Percentiles rank a stretch among this genome's conserved stretches.
Evolutionary conservation across 2,797 vertebrate species (phyloP).

Genomic region (Bufotes viridis): DNA sequence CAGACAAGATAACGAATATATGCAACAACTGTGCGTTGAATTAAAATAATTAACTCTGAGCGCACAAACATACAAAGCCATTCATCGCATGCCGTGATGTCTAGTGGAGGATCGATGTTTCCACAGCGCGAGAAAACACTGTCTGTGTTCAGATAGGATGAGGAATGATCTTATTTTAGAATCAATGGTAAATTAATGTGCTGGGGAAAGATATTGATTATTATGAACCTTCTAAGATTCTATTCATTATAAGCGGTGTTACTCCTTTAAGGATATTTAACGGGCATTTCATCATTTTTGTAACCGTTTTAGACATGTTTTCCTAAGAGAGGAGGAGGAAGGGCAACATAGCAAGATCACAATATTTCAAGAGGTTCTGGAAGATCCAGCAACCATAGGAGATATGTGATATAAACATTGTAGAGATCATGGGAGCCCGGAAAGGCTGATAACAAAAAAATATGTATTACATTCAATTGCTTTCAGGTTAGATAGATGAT

Average conservation of each 20-base stretch:
- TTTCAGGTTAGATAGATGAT: too few relatives aligned
- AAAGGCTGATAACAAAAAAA: too few relatives aligned
- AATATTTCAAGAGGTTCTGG: neutral
- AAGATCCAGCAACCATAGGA: neutral
- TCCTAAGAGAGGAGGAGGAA: neutral
- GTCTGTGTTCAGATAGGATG: conserved; percentile 1
- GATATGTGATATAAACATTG: too few relatives aligned
- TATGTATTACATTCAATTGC: too few relatives aligned
- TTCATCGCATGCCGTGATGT: conserved; percentile 23
- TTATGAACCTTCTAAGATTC: neutral
- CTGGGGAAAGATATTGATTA: neutral
- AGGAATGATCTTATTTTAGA: conserved; percentile 30
- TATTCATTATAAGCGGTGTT: conserved; percentile 15
- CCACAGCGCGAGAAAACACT: neutral
- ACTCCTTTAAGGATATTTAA: conserved; percentile 9
- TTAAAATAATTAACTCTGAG: conserved; percentile 29
- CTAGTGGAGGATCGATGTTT: conserved; percentile 39
- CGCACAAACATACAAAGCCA: conserved; percentile 19
- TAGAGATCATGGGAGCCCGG: too few relatives aligned
- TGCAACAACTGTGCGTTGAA: neutral
- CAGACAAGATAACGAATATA: conserved; percentile 25
- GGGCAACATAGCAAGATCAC: neutral
- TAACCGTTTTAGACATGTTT: neutral
- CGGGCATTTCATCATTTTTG: neutral
- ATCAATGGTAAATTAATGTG: conserved; percentile 44